Percentiles rank a stretch among this genome's conserved stretches.
Evolutionary conservation across 2,113 vertebrate genomes (phyloP).

Genomic region (Bubo scandiacus): DNA sequence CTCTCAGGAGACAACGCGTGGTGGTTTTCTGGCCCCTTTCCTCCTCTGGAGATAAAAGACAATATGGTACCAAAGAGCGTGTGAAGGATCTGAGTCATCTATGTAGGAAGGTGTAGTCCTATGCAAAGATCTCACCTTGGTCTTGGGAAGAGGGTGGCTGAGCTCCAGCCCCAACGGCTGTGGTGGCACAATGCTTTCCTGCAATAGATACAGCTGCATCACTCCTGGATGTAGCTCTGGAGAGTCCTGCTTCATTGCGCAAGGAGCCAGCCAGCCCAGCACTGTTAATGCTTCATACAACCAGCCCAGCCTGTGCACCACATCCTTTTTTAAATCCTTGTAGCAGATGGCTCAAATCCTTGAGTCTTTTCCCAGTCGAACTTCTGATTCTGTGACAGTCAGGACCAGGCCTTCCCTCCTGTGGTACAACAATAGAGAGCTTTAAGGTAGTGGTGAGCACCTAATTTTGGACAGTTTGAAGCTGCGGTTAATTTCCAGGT

Average conservation of each 20-base stretch:
- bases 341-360: background rate
- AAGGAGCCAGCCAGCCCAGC: background rate
- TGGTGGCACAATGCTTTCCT: background rate
- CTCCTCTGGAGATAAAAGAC: background rate
- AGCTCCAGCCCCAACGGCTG: background rate
- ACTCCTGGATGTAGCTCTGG: background rate
- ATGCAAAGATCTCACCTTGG: background rate
- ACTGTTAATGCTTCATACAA: background rate
- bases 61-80: background rate
- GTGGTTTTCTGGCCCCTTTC: background rate
- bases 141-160: background rate
- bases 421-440: background rate
- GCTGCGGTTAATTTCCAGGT: background rate
- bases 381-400: background rate
- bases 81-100: background rate
- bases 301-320: background rate
- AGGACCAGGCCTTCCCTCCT: background rate
- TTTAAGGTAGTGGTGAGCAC: background rate
- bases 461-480: background rate
- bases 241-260: background rate
- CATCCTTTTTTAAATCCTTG: background rate
- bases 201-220: background rate
- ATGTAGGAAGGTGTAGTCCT: background rate
- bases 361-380: background rate
- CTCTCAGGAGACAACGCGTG: accelerated